Evolutionary conservation across 2,888 invertebrate species (phyloP), one percentile per base, ranked within the genome.

Genomic region (Nomada fabriciana): DNA sequence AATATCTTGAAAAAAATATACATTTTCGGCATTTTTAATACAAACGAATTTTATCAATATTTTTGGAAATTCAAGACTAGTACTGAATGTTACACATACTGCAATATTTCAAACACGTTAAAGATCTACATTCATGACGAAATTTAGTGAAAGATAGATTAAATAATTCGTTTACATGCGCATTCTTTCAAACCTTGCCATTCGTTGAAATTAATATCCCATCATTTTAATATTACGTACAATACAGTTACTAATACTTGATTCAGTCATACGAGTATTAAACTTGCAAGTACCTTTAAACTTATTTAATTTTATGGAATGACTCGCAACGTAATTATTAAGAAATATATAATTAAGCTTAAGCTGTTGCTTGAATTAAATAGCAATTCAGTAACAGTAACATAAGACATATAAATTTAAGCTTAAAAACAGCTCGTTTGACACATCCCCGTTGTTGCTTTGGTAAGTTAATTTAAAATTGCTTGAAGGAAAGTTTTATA

Each of bases 261-360:
- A 42, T 73, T 81, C 42, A 79, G 65, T 74, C 25, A 20, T 53
- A 42, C 36, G 50, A 70, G 42, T 75, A 74, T 60, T 75, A 61
- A 80, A 50, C 20, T 79, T 74, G 50, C 43, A 65, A 55, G 36
- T 60, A 69, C 29, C 70, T 74, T 52, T 67, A 53, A 29, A 71
- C 10, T 63, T 64, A 60, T 53, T 68, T 63, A 80, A 59, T 53
- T 3, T 68, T 53, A 71, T 69, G 81, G 82, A 80, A 80, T 82
- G 70, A 64, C n/a, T 50, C 20, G 15, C 2, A 23, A 69, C 57
- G 20, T 71, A 69, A 73, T 36, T 73, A 43, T 15, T 67, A 25
- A 50, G 70, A 50, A 47, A 53, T 47, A 42, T 65, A 70, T 18
- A 10, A 29, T 47, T 60, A 11, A 70, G 47, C 10, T 69, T 43